Conservation (phyloP, 2,888 invertebrate species). For the Phortica okadai region DNA sequence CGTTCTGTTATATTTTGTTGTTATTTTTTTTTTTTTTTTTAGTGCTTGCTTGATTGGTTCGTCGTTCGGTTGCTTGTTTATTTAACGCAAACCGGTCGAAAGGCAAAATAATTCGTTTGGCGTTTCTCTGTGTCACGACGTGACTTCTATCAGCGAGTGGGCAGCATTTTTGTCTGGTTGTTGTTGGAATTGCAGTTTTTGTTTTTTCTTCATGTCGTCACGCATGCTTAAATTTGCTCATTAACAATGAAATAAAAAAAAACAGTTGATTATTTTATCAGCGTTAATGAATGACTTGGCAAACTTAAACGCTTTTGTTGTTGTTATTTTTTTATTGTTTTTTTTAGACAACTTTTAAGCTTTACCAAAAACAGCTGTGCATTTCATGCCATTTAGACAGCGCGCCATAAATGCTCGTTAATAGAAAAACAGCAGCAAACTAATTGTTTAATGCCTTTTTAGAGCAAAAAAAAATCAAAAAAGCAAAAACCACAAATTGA, state of each 20-base stretch:
- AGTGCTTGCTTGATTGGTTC: too few relatives aligned
- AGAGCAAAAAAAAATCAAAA: conserved; percentile 53
- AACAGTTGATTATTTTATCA: not conserved
- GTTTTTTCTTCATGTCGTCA: conserved; percentile 16
- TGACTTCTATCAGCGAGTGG: conserved; percentile 22
- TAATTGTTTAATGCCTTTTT: conserved; percentile 67
- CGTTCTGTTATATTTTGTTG: conserved; percentile 8
- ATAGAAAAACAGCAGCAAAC: conserved; percentile 37
- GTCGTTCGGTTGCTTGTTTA: too few relatives aligned
- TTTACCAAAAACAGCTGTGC: too few relatives aligned
- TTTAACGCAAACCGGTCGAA: not conserved
- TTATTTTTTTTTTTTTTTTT: not conserved
- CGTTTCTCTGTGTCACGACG: conserved; percentile 32
- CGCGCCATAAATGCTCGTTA: not conserved
- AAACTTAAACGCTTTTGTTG: not conserved
- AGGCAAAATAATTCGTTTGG: conserved; percentile 16
- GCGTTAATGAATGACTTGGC: not conserved
- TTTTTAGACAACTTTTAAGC: not conserved
- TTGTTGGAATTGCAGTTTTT: not conserved
- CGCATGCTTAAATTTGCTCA: conserved; percentile 31
- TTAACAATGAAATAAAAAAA: conserved; percentile 9
- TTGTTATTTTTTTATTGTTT: not conserved
- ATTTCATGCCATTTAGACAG: too few relatives aligned
- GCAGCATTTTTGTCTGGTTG: not conserved
- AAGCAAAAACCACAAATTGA: not conserved